Evolutionary conservation across 2,797 vertebrate species (phyloP).

Genomic region (Anas flavirostris): DNA sequence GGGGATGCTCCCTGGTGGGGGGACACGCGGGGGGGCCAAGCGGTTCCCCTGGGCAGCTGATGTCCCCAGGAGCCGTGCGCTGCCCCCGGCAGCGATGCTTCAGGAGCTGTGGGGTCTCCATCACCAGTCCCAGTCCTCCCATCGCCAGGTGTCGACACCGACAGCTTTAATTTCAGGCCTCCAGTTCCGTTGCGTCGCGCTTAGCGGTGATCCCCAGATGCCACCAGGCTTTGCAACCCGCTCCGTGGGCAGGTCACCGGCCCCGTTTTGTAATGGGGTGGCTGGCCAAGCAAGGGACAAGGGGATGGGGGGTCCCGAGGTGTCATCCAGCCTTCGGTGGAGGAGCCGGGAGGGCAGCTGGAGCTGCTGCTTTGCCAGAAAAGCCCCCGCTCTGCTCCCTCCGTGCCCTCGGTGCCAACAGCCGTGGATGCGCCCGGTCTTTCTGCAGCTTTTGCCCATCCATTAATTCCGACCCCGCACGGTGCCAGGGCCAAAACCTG

Average conservation of each 20-base stretch:
- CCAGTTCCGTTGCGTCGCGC: background rate
- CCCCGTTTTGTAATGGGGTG: background rate
- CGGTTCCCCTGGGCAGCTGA: slow-evolving; percentile 30
- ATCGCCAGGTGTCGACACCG: slow-evolving; percentile 52
- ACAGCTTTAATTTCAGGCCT: slow-evolving; percentile 36
- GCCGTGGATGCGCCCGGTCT: background rate
- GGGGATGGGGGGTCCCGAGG: background rate
- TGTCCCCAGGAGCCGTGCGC: slow-evolving; percentile 37
- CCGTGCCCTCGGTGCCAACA: background rate
- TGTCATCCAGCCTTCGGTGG: background rate
- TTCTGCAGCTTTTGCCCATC: background rate
- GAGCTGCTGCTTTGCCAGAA: background rate
- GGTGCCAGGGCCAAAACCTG: background rate
- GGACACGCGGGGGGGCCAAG: background rate
- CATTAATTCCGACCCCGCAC: no score
- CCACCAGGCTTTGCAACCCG: background rate
- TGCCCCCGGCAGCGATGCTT: slow-evolving; percentile 43
- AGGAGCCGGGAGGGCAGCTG: background rate
- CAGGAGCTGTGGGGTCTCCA: slow-evolving; percentile 47
- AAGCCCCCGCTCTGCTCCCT: background rate
- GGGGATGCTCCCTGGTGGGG: background rate
- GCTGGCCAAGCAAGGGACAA: background rate
- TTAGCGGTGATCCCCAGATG: background rate
- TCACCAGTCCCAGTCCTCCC: slow-evolving; percentile 43
- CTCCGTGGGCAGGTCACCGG: background rate